Base-by-base conservation (phyloP, 2,888 invertebrate genomes). In the Drosophila barbarae region DNA sequence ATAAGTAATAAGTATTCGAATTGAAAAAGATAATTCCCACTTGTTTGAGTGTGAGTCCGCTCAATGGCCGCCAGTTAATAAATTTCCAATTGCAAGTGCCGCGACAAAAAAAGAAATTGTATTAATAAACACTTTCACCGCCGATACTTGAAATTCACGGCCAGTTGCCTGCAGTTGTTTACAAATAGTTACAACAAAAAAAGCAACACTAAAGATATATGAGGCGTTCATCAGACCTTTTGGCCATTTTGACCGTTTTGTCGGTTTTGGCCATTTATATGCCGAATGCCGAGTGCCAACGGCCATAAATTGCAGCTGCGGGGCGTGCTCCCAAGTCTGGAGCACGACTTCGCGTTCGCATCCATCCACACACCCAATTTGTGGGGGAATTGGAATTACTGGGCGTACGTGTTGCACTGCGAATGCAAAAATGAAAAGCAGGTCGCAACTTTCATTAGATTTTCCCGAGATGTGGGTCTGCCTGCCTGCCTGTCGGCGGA, bases 111-210 rank as follows among this genome's bases (percentile, higher is more conserved):
- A 71, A 67, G 82, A 85, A 84, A 84, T 72, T 81, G 60, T 74
- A 57, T 84, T 85, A 72, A 74, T 85, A 85, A 86, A 76, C 77
- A 87, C 85, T 85, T 85, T 85, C 85, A 77, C 85, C 85, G 57
- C 64, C 77, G 75, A 71, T 74, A 71, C 73, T 86, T 81, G 75
- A 72, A 78, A 78, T 76, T 72, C 76, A 72, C 47, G 55, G 64
- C 56, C 53, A 58, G 54, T 47, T 54, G 51, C 69, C 44, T 50
- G 44, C 63, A 56, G 53, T 69, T 69, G 70, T 77, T 69, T 69
- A 70, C 66, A 69, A 74, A 76, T 63, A 72, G 69, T 66, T 75
- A 30, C 49, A 28, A 18, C 18, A 47, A 34, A 56, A 26, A 39
- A 26, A 32, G 1, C 21, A 46, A 47, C 30, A 30, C 12, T 42